phyloP scores from a whole-genome alignment of 2,888 invertebrate genomes.

The Diaperis boleti region DNA sequence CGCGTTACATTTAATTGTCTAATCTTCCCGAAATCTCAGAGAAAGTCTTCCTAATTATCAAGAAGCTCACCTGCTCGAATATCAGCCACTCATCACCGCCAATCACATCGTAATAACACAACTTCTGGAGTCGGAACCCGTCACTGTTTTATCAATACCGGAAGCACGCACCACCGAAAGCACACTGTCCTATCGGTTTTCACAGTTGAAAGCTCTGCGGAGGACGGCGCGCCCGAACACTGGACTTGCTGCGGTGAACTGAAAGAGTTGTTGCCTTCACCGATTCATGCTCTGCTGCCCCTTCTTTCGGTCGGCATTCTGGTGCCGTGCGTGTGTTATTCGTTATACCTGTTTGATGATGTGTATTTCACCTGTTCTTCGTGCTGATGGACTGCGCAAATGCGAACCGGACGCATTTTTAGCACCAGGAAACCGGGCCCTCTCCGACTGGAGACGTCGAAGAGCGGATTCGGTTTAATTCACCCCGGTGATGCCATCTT shows the following conservation, averaged over 20 bases:
- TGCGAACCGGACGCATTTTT: slow-evolving; percentile 31
- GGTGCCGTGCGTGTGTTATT: slow-evolving; percentile 30
- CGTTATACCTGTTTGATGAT: slow-evolving; percentile 42
- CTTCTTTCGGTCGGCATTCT: slow-evolving; percentile 37
- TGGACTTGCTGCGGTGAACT: slow-evolving; percentile 31
- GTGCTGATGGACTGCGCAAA: slow-evolving; percentile 39
- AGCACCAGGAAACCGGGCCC: slow-evolving; percentile 26
- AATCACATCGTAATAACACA: background rate
- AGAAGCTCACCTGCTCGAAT: slow-evolving; percentile 2
- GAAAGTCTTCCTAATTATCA: slow-evolving; percentile 11
- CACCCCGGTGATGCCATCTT: background rate
- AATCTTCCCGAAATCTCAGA: background rate
- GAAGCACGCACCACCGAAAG: slow-evolving; percentile 40
- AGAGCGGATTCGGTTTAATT: slow-evolving; percentile 4
- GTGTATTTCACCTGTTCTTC: slow-evolving; percentile 39
- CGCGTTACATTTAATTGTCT: slow-evolving; percentile 6
- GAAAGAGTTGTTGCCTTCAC: slow-evolving; percentile 42
- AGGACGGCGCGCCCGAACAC: slow-evolving; percentile 25
- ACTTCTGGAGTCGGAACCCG: too few relatives aligned
- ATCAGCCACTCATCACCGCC: background rate
- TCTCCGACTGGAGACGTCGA: slow-evolving; percentile 13
- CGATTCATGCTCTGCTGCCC: slow-evolving; percentile 42
- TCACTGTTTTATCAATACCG: slow-evolving; percentile 40
- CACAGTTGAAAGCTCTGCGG: slow-evolving; percentile 27
- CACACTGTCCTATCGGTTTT: slow-evolving; percentile 31